Evolutionary conservation across 1,140 invertebrate genomes (phyloP).

Genomic region (Meloidogyne floridensis): DNA sequence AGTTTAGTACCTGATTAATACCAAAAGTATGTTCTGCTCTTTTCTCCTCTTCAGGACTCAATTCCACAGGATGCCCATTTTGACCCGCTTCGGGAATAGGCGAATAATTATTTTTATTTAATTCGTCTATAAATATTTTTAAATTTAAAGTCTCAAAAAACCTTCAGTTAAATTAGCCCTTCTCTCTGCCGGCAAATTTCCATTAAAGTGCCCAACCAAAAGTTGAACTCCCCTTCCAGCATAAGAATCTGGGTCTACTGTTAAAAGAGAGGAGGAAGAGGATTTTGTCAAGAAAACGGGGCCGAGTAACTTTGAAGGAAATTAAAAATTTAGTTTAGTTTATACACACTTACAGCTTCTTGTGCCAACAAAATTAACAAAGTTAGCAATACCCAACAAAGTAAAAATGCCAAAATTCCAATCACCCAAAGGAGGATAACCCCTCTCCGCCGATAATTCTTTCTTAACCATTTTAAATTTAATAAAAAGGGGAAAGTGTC

Average conservation of each 20-base stretch:
- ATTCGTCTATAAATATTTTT: conserved; percentile 54
- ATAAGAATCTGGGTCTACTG: conserved; percentile 38
- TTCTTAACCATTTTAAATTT: neutral
- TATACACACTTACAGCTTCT: conserved; percentile 37
- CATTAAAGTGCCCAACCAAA: conserved; percentile 64
- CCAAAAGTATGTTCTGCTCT: conserved; percentile 60
- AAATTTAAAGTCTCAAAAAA: conserved; percentile 15
- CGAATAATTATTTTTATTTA: conserved; percentile 62
- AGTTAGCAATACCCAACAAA: conserved; percentile 49
- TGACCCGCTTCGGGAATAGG: conserved; percentile 53
- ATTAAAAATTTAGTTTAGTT: too few relatives aligned
- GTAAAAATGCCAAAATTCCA: conserved; percentile 42
- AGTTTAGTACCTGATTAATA: conserved; percentile 75
- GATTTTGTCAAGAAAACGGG: conserved; percentile 18
- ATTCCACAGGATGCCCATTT: conserved; percentile 49
- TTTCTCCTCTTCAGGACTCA: conserved; percentile 53
- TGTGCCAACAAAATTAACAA: conserved; percentile 50
- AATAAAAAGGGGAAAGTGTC: neutral
- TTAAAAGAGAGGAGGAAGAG: neutral
- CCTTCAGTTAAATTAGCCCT: conserved; percentile 53
- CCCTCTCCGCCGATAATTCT: neutral
- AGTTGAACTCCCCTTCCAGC: conserved; percentile 52
- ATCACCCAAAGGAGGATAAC: conserved; percentile 37
- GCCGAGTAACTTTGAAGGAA: conserved; percentile 18
- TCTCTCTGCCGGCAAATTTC: conserved; percentile 61